Evolutionary conservation across 2,888 invertebrate species (phyloP), one percentile per base, ranked within the genome.

Genomic region (Agriopis leucophaearia): DNA sequence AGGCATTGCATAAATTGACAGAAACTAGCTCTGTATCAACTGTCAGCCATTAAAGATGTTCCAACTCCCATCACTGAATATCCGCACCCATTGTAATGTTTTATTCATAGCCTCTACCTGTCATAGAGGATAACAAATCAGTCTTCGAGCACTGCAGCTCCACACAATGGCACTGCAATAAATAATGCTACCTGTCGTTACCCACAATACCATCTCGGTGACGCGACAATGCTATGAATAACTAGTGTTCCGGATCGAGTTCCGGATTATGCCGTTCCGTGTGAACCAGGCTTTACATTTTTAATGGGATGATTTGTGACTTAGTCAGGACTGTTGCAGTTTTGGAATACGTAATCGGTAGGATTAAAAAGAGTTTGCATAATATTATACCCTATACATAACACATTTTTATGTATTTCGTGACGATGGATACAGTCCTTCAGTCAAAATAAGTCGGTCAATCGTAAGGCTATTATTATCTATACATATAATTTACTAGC

Each of bases 161-260:
- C 52, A 64, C 52, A 74, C 73, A 73, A 74, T 70, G 59, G 70
- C 66, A 50, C 9, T 51, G 74, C 74, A 74, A 74, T 75, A 75
- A 75, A 75, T 75, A 75, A 74, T 74, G 75, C 74, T 72, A 74
- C 74, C 75, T 75, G 75, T 75, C 75, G 74, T 71, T 75, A 73
- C 72, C 72, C 72, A 74, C 75, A 70, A 75, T 75, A 70, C 75
- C 75, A 71, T 74, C 70, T 74, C 74, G 66, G 62, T 72, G 75
- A 75, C 70, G 73, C 71, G 75, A 69, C 74, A 72, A 66, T 57
- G 70, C 71, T 69, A 74, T 74, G 75, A 75, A 75, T 75, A 75
- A 74, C 75, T 75, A 73, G 75, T 75, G 69, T 62, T 64, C 60
- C 64, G 69, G 55, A 8, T 50, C 47, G 52, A 38, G 56, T 51